Percentiles rank a stretch among this genome's conserved stretches.
Evolutionary conservation across 2,113 vertebrate species (phyloP).

Genomic region (Okapia johnstoni): DNA sequence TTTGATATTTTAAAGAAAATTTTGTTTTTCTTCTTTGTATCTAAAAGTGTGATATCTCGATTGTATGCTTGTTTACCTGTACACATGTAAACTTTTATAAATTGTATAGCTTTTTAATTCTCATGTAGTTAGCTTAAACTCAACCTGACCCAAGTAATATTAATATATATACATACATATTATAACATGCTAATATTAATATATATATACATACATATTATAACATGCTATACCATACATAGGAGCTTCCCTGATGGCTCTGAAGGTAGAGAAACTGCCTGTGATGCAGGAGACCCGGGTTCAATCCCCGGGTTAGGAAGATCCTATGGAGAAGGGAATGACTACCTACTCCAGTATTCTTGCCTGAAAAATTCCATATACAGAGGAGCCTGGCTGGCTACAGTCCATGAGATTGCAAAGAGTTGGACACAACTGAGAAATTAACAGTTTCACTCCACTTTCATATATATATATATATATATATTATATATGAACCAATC

Average conservation of each 20-base stretch:
- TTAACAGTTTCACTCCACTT: background rate
- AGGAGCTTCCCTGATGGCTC: background rate
- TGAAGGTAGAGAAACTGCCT: background rate
- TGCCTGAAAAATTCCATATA: too few relatives aligned
- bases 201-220: background rate
- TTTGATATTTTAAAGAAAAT: background rate
- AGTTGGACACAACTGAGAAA: background rate
- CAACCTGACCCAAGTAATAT: background rate
- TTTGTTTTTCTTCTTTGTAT: slow-evolving; percentile 2
- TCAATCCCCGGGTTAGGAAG: background rate
- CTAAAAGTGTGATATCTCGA: background rate
- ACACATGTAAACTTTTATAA: background rate
- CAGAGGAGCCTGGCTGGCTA: too few relatives aligned
- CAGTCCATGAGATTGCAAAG: too few relatives aligned
- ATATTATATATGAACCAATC: background rate
- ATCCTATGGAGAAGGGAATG: background rate
- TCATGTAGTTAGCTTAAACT: slow-evolving; percentile 7
- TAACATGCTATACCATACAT: background rate
- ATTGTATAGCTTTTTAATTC: background rate
- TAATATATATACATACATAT: background rate
- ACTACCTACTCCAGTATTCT: background rate
- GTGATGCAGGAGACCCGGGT: background rate
- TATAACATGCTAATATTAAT: background rate
- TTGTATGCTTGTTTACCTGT: background rate
- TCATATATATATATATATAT: background rate